Evolutionary conservation across 2,113 vertebrate genomes (phyloP), one percentile per base, ranked within the genome.

Genomic region (Hippolais icterina): DNA sequence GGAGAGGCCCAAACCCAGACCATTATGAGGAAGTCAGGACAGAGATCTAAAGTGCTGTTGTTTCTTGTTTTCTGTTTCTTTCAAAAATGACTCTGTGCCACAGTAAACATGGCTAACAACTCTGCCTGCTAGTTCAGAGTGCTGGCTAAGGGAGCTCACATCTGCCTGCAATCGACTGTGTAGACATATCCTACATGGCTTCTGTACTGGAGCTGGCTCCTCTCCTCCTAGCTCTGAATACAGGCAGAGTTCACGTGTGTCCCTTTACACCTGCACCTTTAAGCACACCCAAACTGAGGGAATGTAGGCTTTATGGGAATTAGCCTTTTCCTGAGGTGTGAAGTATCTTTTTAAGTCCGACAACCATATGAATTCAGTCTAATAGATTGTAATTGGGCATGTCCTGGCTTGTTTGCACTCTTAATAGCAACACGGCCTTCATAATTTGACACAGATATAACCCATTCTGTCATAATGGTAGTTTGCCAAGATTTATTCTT

Each of bases 391-490:
- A 96, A 96, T 95, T 95, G 72, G 79, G 90, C 92, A 96, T 94
- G 92, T 95, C 90, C 75, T 86, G 71, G 39, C 79, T 95, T 96
- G 94, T 96, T 95, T 94, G 90, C 88, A 87, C 85, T 89, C 64
- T 49, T 94, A 90, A 93, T 81, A 74, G 49, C 85, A 96, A 92
- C 64, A 90, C 52, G 92, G 88, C 16, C 52, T 95, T 93, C 64
- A 63, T 93, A 97, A 97, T 95, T 96, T 96, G 93, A 94, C 88
- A 78, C 96, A 97, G 95, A 92, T 94, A 93, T 27, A 93, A 77
- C 90, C 79, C 83, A 52, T 86, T 96, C 80, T 92, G 76, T 93
- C 92, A 96, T 27, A 93, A 61, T 83, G 69, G 63, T 94, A 60
- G 84, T 88, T 97, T 95, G 95, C 87, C 95, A 97, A 95, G 92